Evolutionary conservation across 2,113 vertebrate species (phyloP), one percentile per base, ranked within the genome.

Genomic region (Pteropus alecto): DNA sequence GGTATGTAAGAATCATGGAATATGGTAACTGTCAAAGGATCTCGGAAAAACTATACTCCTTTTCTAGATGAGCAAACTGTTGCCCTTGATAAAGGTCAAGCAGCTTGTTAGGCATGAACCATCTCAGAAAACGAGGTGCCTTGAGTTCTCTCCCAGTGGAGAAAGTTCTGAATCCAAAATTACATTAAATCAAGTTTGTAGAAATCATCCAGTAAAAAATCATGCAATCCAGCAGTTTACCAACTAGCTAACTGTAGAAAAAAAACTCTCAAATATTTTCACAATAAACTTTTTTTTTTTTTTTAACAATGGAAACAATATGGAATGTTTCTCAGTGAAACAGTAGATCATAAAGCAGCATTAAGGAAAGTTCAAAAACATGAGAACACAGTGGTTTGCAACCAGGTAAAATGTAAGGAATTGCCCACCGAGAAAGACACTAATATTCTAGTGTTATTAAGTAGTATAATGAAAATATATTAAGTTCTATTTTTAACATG

Each of bases 91-190:
- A 91, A 96, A 96, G 54, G 46, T 86, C 48, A 95, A 68, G 82
- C 8, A 88, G 56, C 74, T 67, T 79, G 13, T 86, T 65, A 87
- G 41, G 30, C 71, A n/a, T 26, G 48, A 94, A 83, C 2, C 24
- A 48, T 16, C 5, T 73, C 51, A 46, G 82, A 89, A 73, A 86
- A 84, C 15, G 63, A 46, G 56, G 2, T 74, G 73, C 5, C 22
- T 58, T 43, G 21, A 83, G 8, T 87, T 88, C 33, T 58, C 82
- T 94, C 68, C 38, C n/a, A 79, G 30, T 30, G 38, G 30, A 15
- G 14, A 96, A 93, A 94, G 30, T 83, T 85, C 76, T 93, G 82
- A 43, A 68, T 63, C 68, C 26, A 95, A 91, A 22, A 81, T 83
- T 73, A 46, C 5, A 84, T 71, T n/a, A 71, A 91, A 88, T 46